Evolutionary conservation across 2,888 invertebrate species (phyloP).

Genomic region (Eupithecia tripunctaria): DNA sequence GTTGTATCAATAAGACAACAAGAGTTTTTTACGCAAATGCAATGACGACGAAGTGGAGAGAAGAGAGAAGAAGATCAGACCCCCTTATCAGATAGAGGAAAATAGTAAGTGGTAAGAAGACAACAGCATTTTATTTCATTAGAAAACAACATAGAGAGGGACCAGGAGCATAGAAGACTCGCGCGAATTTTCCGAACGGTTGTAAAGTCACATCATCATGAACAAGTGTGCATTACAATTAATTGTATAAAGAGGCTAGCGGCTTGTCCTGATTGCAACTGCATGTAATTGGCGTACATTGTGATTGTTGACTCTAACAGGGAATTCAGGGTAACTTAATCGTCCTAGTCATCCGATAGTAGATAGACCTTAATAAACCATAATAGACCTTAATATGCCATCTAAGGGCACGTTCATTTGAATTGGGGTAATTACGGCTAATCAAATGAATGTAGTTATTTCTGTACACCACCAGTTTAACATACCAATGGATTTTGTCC

Average conservation of each 20-base stretch:
- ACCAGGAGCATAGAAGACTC: not conserved
- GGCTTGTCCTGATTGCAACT: constrained; percentile 60
- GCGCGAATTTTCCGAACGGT: not conserved
- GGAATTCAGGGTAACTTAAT: constrained; percentile 18
- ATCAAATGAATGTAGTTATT: constrained; percentile 33
- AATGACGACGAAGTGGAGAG: not conserved
- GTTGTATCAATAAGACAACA: not conserved
- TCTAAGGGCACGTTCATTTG: not conserved
- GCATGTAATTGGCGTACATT: constrained; percentile 54
- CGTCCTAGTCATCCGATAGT: constrained; percentile 9
- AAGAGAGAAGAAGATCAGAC: not conserved
- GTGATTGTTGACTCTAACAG: constrained; percentile 43
- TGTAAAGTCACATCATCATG: constrained; percentile 50
- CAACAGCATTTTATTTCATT: no score
- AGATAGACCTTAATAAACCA: constrained; percentile 1
- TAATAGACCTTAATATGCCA: constrained; percentile 8
- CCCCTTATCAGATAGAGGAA: not conserved
- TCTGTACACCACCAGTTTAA: not conserved
- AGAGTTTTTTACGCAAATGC: not conserved
- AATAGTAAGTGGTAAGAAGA: not conserved
- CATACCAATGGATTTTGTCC: not conserved
- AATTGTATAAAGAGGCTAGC: constrained; percentile 52
- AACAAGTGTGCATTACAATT: constrained; percentile 67
- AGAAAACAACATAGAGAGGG: no score
- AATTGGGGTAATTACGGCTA: constrained; percentile 2